phyloP scores from a whole-genome alignment of 2,888 invertebrate species.

The Andrena chrysosceles region DNA sequence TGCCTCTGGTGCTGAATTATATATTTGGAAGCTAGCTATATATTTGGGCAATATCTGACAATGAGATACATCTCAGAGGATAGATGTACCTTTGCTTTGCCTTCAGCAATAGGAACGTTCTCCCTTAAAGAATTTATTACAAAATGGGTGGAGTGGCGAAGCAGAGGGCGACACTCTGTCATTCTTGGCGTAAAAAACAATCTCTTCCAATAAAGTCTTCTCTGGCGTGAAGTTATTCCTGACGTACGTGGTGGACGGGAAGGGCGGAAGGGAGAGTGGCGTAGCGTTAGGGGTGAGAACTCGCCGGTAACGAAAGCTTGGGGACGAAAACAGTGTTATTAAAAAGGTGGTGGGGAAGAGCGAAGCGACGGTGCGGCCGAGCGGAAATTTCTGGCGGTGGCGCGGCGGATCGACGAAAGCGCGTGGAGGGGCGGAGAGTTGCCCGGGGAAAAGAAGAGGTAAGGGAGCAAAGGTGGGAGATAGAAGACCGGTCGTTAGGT shows the following conservation, averaged over 20 bases:
- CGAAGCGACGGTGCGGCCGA: constrained; percentile 31
- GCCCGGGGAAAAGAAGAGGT: constrained; percentile 29
- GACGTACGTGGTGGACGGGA: not conserved
- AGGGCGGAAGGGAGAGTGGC: not conserved
- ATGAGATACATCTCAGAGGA: too few relatives aligned
- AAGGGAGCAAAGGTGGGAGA: constrained; percentile 54
- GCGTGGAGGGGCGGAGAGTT: constrained; percentile 3
- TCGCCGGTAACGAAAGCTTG: not conserved
- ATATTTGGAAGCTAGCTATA: too few relatives aligned
- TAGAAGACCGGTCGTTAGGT: constrained; percentile 73
- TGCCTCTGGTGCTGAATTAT: too few relatives aligned
- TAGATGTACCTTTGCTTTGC: too few relatives aligned
- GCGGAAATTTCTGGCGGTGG: constrained; percentile 48
- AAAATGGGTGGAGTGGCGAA: too few relatives aligned
- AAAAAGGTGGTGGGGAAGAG: constrained; percentile 39
- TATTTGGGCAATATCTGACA: too few relatives aligned
- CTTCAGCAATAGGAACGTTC: too few relatives aligned
- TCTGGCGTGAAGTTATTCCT: not conserved
- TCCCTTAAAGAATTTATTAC: too few relatives aligned
- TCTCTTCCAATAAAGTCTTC: not conserved
- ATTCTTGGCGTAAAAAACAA: not conserved
- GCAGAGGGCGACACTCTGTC: too few relatives aligned
- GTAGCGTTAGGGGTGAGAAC: not conserved
- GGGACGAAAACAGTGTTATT: constrained; percentile 47
- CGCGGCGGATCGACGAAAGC: constrained; percentile 41